Evolutionary conservation across 2,113 vertebrate genomes (phyloP), one percentile per base, ranked within the genome.

Genomic region (Nibea albiflora): DNA sequence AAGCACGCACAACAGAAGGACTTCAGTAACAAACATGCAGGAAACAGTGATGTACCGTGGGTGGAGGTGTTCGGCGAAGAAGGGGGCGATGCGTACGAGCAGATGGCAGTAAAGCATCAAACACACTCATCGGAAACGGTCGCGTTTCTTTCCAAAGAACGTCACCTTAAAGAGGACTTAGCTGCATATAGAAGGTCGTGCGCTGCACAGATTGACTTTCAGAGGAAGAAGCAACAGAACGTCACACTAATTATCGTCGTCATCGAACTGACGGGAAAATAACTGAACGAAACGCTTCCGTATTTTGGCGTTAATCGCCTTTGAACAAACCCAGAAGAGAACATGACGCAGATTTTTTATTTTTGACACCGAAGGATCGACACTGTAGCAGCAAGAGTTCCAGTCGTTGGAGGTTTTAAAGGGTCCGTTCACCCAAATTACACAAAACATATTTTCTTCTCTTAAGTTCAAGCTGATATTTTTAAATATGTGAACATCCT

Each of bases 21-120:
- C 82, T 90, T 85, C 65, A 73, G 80, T 73, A 79, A 92, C 93
- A 93, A 90, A 88, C 94, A 94, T 95, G 93, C 94, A 91, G 88
- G 86, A 62, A 78, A 78, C 53, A 35, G 69, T 22, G 74, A 61
- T 49, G 66, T 20, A 15, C 6, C 35, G 69, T 47, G 69, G 47
- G 78, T 62, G 66, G 72, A 26, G 62, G 39, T 17, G 63, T 58
- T 63, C 15, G 22, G 63, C 1, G 31, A 35, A 35, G 31, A 35
- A 35, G 31, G 31, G 31, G 31, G 8, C 35, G 31, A 35, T 35
- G 31, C 6, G 31, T 35, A 80, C 26, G 50, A 71, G 65, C 76
- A 58, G 49, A 74, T 54, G 53, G 65, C 72, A 54, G 71, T 1
- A 35, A 79, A 86, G 75, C 73, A 79, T 67, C 52, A 85, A 54